Evolutionary conservation across 2,888 invertebrate genomes (phyloP), one percentile per base, ranked within the genome.

Genomic region (Cylloceria caligata): DNA sequence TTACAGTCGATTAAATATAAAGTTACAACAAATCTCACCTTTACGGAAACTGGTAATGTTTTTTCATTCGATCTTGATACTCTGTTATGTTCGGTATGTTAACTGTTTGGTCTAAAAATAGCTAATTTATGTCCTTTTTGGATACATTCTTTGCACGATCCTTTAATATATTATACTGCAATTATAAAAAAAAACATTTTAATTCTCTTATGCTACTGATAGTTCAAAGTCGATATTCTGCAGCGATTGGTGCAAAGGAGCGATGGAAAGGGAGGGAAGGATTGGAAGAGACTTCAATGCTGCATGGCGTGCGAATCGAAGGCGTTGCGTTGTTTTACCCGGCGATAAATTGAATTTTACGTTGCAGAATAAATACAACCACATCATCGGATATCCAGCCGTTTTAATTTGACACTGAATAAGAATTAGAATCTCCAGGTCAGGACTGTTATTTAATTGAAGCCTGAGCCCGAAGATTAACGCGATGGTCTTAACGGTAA

Each of bases 251-350:
- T 75, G 21, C 36, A 47, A 69, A 67, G 39, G 64, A 36, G 45
- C 47, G 49, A 60, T 64, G 39, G 49, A 72, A 36, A 79, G 65
- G 55, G 47, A 79, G 19, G 85, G 39, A 64, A 80, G 80, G 83
- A 84, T 81, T 84, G 84, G 85, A 81, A 88, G 88, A 88, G 88
- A 88, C 85, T 88, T 88, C 88, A 88, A 88, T 88, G 88, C 88
- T 85, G 82, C 84, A 81, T 75, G 64, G 68, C 19, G 77, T 62
- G 81, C 42, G 69, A 83, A 85, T 85, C 84, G 85, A 84, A 85
- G 69, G 77, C 75, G 55, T 72, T 57, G 19, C 65, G 55, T 73
- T 55, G 52, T 65, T 52, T 34, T 60, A 30, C 64, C 72, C 65
- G 21, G 30, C 60, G 24, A 72, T 65, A 42, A 55, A 11, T 34